phyloP scores from a whole-genome alignment of 2,888 invertebrate genomes.

The Sminthurides aquaticus region DNA sequence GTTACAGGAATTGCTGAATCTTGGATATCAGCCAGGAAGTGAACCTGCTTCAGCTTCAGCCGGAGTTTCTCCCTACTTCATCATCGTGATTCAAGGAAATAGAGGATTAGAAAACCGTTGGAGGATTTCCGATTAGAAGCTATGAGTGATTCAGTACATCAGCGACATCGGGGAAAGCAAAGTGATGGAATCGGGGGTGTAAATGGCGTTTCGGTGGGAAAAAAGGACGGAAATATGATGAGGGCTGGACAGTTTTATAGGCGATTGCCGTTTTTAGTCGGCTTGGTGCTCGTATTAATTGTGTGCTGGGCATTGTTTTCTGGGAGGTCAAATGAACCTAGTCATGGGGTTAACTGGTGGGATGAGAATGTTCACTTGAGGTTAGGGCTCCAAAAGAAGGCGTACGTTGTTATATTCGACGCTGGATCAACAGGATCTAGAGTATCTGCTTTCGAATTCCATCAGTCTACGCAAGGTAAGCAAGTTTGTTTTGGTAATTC shows the following conservation, averaged over 20 bases:
- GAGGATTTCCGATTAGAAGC: neutral
- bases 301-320: neutral
- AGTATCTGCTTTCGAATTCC: slow-evolving; percentile 66
- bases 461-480: slow-evolving; percentile 68
- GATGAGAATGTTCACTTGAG: slow-evolving; percentile 39
- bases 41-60: neutral
- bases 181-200: slow-evolving; percentile 8
- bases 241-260: slow-evolving; percentile 11
- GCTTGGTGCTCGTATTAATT: neutral
- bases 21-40: neutral
- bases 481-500: slow-evolving; percentile 34
- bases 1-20: neutral
- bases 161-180: slow-evolving; percentile 38
- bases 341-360: slow-evolving; percentile 40
- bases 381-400: slow-evolving; percentile 62
- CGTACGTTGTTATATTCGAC: slow-evolving; percentile 82
- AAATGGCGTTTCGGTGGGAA: neutral
- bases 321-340: slow-evolving; percentile 11
- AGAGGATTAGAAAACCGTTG: neutral
- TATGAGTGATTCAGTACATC: slow-evolving; percentile 36
- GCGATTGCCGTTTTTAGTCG: slow-evolving; percentile 9
- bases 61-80: neutral
- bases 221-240: slow-evolving; percentile 10
- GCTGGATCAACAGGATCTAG: slow-evolving; percentile 90
- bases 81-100: neutral